These are phyloP conservation scores for Percopsis omiscomaycus DNA, from an alignment of 2,797 vertebrate genomes.

Conservation along the genomic window DNA sequence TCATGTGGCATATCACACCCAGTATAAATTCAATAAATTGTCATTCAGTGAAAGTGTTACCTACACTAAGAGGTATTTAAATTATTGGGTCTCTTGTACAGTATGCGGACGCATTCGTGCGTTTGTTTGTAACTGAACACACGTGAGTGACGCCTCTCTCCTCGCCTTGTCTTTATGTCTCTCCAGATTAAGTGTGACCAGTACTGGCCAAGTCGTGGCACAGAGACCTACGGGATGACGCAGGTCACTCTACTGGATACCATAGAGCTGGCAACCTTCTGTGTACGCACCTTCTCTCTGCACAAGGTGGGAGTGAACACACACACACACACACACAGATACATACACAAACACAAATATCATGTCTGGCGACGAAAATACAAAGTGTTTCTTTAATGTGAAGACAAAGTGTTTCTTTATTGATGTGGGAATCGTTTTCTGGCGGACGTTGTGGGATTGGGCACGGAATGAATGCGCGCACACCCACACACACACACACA, in stretches of 20 bases:
- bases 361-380: neutral
- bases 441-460: no score
- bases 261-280: constrained; percentile 94
- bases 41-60: constrained; percentile 46
- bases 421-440: no score
- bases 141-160: neutral
- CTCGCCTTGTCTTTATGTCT: constrained; percentile 3
- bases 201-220: constrained; percentile 94
- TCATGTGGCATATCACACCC: constrained; percentile 31
- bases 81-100: neutral
- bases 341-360: constrained; percentile 2
- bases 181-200: constrained; percentile 95
- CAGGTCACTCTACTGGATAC: constrained; percentile 94
- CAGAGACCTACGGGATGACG: constrained; percentile 95
- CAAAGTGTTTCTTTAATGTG: no score
- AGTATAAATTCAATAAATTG: constrained; percentile 61
- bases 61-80: no score
- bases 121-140: neutral
- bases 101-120: neutral
- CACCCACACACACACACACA: neutral
- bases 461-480: neutral
- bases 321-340: neutral
- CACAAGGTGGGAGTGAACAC: constrained; percentile 84
- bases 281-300: constrained; percentile 91
- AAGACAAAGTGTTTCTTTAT: no score